Percentiles rank a stretch among this genome's conserved stretches.
These are phyloP conservation scores for Lasioglossum zephyrum DNA, from an alignment of 2,888 invertebrate genomes.

Conservation along the genomic window DNA sequence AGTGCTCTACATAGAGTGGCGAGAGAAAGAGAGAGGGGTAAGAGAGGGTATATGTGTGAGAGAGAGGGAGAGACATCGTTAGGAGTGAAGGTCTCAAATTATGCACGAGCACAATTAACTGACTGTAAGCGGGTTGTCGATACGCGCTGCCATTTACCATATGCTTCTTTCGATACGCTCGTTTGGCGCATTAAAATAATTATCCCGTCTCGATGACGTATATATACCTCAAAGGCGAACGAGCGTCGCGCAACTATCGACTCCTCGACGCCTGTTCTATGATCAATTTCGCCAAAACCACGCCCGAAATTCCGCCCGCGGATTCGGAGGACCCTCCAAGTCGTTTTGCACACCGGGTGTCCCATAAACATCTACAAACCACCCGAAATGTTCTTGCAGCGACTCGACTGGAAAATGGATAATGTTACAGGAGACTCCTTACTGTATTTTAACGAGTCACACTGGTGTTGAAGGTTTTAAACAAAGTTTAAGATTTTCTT, in stretches of 20 bases:
- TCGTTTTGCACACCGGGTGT: not conserved
- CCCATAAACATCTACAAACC: not conserved
- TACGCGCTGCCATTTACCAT: slow-evolving; percentile 42
- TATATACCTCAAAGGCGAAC: slow-evolving; percentile 22
- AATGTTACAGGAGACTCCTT: no score
- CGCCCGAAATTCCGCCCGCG: slow-evolving; percentile 3
- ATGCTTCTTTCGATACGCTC: slow-evolving; percentile 25
- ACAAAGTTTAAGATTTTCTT: no score
- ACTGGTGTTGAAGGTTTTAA: no score
- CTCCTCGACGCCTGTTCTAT: not conserved
- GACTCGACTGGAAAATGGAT: no score
- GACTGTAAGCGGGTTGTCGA: slow-evolving; percentile 65
- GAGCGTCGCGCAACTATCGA: not conserved
- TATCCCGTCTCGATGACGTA: slow-evolving; percentile 35
- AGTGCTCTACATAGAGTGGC: not conserved
- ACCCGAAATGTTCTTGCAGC: no score
- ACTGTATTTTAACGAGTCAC: no score
- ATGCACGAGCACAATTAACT: slow-evolving; percentile 62
- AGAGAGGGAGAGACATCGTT: slow-evolving; percentile 4
- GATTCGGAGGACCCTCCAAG: not conserved
- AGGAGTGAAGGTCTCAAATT: slow-evolving; percentile 64
- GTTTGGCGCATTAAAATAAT: slow-evolving; percentile 62
- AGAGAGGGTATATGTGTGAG: not conserved
- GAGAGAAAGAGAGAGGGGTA: not conserved
- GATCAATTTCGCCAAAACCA: slow-evolving; percentile 7